phyloP scores from a whole-genome alignment of 2,888 invertebrate species.

The Synanthedon vespiformis region DNA sequence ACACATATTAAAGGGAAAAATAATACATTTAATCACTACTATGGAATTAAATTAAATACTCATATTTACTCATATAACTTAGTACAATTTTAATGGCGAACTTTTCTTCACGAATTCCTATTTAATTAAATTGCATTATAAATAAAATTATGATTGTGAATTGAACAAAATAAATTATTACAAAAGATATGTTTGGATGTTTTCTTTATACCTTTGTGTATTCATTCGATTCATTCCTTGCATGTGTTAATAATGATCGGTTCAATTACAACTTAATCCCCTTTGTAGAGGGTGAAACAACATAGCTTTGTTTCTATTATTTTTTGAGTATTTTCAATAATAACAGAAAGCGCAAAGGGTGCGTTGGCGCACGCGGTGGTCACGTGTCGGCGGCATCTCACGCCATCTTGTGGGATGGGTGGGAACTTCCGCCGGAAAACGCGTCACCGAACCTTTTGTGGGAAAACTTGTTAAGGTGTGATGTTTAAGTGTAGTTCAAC shows the following conservation, averaged over 20 bases:
- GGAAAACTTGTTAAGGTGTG: conserved; percentile 42
- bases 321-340: conserved; percentile 61
- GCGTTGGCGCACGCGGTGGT: conserved; percentile 26
- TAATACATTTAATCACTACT: too few relatives aligned
- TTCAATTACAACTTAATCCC: conserved; percentile 66
- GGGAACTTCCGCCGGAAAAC: conserved; percentile 56
- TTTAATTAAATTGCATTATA: too few relatives aligned
- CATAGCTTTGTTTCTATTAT: conserved; percentile 54
- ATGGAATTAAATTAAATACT: too few relatives aligned
- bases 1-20: too few relatives aligned
- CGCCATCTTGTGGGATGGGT: conserved; percentile 57
- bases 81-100: too few relatives aligned
- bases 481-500: conserved; percentile 4
- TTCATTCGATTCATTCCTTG: conserved; percentile 8
- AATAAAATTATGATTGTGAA: too few relatives aligned
- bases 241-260: conserved; percentile 51
- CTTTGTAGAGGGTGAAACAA: conserved; percentile 44
- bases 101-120: too few relatives aligned
- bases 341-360: conserved; percentile 47
- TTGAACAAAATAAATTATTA: too few relatives aligned
- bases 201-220: too few relatives aligned
- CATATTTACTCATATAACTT: too few relatives aligned
- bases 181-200: too few relatives aligned
- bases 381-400: conserved; percentile 36
- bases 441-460: conserved; percentile 40